Evolutionary conservation across 1,140 invertebrate species (phyloP), one percentile per base, ranked within the genome.

Genomic region (Dufourea novaeangliae): DNA sequence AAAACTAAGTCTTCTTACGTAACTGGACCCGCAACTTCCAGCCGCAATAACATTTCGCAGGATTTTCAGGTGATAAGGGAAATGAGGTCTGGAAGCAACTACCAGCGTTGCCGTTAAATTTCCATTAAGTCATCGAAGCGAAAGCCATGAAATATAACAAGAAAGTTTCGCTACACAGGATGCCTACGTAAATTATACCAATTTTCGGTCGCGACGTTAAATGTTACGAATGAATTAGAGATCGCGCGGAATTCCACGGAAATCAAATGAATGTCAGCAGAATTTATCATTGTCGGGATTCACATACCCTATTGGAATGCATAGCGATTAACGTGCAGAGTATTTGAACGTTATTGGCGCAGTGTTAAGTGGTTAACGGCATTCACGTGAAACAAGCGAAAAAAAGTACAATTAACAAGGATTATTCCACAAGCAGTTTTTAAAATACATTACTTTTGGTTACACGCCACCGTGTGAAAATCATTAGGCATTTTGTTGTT

Each of bases 1-100:
- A 73, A 78, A 78, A 78, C 70, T 74, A 74, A 64, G 70, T 74
- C 70, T 74, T 74, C 77, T 73, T 66, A 78, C 76, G 39, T 78
- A 73, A 72, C 61, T 46, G 39, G 61, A 50, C 70, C 59, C 70
- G 14, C 59, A 59, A 59, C 56, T 64, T 66, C 62, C 25, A 14
- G 27, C 39, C 25, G 76, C 61, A 66, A 66, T 78, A 78, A 74
- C 77, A 39, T 74, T 78, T 78, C 70, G 39, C n/a, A 44, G 70
- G 70, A 78, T 74, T 78, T 73, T 37, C 25, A 64, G 25, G 52
- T 54, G 50, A 73, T 74, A 72, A 66, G 61, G 50, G 44, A 78
- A 72, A 72, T 78, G 69, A 73, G 69, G 50, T 78, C 76, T 46
- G 70, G 69, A 54, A 59, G 25, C 32, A 44, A 61, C 74, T 67